Evolutionary conservation across 2,888 invertebrate species (phyloP).

Genomic region (Nasonia oneida): DNA sequence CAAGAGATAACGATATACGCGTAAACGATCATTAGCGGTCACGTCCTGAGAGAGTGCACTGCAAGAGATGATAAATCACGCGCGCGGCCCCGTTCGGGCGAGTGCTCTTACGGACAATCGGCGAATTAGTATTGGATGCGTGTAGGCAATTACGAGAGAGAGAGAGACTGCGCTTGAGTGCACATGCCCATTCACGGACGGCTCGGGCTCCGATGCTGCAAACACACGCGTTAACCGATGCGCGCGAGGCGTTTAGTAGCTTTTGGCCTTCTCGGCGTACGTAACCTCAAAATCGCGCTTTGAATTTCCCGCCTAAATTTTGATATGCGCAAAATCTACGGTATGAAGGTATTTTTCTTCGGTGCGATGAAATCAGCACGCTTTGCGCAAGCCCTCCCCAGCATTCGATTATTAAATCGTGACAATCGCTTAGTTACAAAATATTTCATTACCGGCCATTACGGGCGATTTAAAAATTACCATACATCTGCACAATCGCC

Average conservation of each 20-base stretch:
- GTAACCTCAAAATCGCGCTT: background rate
- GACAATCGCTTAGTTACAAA: slow-evolving; percentile 25
- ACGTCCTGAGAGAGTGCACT: slow-evolving; percentile 62
- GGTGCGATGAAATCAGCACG: background rate
- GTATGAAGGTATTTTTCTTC: background rate
- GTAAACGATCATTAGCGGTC: slow-evolving; percentile 67
- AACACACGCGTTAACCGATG: background rate
- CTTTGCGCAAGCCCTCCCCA: background rate
- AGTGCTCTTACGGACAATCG: slow-evolving; percentile 39
- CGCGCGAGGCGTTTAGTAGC: background rate
- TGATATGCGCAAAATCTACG: background rate
- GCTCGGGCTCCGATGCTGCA: background rate
- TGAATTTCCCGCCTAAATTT: too few relatives aligned
- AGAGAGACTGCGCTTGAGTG: background rate
- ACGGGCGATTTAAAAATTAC: slow-evolving; percentile 32
- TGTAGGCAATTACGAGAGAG: slow-evolving; percentile 38
- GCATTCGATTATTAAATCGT: background rate
- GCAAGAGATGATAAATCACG: slow-evolving; percentile 68
- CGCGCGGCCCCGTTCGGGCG: slow-evolving; percentile 16
- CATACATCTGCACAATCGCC: slow-evolving; percentile 27
- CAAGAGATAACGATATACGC: slow-evolving; percentile 66
- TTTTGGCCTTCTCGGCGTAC: background rate
- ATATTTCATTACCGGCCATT: slow-evolving; percentile 31
- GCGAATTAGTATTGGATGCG: slow-evolving; percentile 45
- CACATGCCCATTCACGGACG: slow-evolving; percentile 36